Percentiles rank a stretch among this genome's conserved stretches.
phyloP scores from a whole-genome alignment of 2,113 vertebrate genomes.

The Heterochromis multidens region DNA sequence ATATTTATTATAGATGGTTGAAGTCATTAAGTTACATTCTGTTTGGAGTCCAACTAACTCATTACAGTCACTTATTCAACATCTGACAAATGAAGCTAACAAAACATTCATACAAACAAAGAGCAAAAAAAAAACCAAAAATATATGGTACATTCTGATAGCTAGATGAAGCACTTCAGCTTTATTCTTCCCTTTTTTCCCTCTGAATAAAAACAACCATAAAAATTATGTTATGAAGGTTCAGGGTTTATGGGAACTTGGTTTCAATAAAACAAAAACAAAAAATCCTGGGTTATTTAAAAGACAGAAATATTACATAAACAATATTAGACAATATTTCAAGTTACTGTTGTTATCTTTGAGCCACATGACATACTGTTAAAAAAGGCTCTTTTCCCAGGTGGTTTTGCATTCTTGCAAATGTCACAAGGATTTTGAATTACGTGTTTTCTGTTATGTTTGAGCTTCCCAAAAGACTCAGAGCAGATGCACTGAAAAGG shows the following conservation, averaged over 20 bases:
- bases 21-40: background rate
- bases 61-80: background rate
- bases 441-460: background rate
- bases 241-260: background rate
- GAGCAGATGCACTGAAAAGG: background rate
- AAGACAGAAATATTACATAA: background rate
- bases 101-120: background rate
- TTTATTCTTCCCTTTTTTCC: fast-evolving
- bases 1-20: background rate
- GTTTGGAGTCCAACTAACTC: background rate
- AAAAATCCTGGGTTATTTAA: background rate
- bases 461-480: background rate
- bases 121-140: background rate
- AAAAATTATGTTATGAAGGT: background rate
- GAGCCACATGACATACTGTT: background rate
- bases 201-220: background rate
- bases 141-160: background rate
- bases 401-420: background rate
- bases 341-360: background rate
- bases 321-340: background rate
- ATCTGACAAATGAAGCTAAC: background rate
- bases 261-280: background rate
- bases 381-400: fast-evolving
- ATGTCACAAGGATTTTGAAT: background rate
- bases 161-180: background rate